Conservation (phyloP, 2,113 vertebrate species). For the Engraulis encrasicolus region DNA sequence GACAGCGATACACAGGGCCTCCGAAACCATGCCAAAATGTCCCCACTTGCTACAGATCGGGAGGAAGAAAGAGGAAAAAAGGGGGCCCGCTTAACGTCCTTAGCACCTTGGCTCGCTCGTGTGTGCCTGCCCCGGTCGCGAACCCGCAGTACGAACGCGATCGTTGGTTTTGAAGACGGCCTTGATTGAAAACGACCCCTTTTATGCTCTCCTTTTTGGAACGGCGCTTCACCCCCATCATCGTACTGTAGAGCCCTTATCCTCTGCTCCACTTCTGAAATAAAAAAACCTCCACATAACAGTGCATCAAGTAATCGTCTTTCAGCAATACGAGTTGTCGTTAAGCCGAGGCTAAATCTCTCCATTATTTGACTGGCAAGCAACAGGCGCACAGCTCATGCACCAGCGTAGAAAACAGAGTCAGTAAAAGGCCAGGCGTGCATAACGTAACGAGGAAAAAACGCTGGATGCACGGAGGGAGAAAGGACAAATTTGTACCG, state of each 20-base stretch:
- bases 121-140: not conserved
- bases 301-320: not conserved
- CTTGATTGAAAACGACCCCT: not conserved
- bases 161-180: not conserved
- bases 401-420: not conserved
- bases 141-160: not conserved
- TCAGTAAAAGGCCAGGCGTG: not conserved
- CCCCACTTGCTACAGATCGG: not conserved
- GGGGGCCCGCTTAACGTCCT: not conserved
- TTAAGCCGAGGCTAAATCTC: not conserved
- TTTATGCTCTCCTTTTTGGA: too few species aligned
- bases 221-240: not conserved
- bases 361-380: not conserved
- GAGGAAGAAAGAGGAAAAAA: not conserved
- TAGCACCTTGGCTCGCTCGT: not conserved
- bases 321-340: not conserved
- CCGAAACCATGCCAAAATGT: not conserved
- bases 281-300: not conserved
- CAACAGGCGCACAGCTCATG: too few species aligned
- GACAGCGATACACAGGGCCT: not conserved
- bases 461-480: not conserved
- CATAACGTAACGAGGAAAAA: not conserved
- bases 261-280: not conserved
- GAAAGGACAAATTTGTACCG: not conserved
- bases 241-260: not conserved